Evolutionary conservation across 1,140 invertebrate genomes (phyloP).

Genomic region (Euwallacea fornicatus): DNA sequence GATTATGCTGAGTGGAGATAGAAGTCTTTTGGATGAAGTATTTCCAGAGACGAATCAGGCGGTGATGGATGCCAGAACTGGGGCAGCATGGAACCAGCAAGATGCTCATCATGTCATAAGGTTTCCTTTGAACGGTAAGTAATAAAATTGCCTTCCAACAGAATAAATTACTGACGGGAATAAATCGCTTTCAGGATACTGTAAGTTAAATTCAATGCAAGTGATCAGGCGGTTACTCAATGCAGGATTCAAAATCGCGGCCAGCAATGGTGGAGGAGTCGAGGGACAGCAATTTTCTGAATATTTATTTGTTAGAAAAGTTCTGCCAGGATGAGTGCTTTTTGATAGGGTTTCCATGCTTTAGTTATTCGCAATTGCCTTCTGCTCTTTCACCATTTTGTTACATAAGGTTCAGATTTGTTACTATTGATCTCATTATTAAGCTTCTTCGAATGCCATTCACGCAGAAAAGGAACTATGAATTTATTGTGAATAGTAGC

Average conservation of each 20-base stretch:
- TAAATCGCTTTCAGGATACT: conserved; percentile 63
- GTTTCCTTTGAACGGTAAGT: conserved; percentile 75
- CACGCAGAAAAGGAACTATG: no score
- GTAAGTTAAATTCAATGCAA: conserved; percentile 89
- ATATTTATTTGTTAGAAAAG: conserved; percentile 79
- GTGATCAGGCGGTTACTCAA: conserved; percentile 87
- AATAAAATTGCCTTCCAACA: neutral
- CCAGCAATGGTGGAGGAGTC: conserved; percentile 85
- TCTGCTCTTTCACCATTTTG: no score
- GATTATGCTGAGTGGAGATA: conserved; percentile 82
- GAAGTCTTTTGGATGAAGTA: conserved; percentile 75
- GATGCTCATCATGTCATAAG: conserved; percentile 84
- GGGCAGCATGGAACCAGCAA: conserved; percentile 80
- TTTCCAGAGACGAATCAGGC: conserved; percentile 88
- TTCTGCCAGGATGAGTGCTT: conserved; percentile 52
- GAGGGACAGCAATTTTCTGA: conserved; percentile 92
- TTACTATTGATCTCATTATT: neutral
- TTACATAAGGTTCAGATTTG: neutral
- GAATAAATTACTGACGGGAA: neutral
- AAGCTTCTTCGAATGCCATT: no score
- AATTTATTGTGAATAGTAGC: no score
- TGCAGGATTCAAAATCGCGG: conserved; percentile 76
- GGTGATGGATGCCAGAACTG: conserved; percentile 77
- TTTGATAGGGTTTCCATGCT: neutral
- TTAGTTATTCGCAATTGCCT: no score